Conservation (phyloP, 2,113 vertebrate species). For the Hystrix brachyura region DNA sequence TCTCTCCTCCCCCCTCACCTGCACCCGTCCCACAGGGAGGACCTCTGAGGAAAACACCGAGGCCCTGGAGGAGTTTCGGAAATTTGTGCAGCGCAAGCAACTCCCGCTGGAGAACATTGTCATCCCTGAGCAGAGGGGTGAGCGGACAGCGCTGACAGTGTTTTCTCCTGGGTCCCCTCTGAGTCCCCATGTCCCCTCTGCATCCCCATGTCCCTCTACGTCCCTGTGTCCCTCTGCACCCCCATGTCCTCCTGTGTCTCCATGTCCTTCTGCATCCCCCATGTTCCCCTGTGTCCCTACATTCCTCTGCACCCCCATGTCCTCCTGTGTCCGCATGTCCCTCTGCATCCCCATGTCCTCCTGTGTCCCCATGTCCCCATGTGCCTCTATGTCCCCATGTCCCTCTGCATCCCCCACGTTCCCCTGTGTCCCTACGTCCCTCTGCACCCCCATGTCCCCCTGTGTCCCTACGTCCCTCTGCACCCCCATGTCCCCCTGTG, state of each 20-base stretch:
- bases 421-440: too few relatives aligned
- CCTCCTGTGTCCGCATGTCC: not conserved
- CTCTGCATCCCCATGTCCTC: not conserved
- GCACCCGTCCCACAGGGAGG: not conserved
- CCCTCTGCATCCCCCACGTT: not conserved
- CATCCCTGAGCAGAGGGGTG: not conserved
- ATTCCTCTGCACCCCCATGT: too few relatives aligned
- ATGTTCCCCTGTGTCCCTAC: not conserved
- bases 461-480: too few relatives aligned
- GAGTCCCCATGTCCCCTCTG: not conserved
- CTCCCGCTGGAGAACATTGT: not conserved
- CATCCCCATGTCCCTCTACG: not conserved
- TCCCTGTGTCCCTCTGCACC: not conserved
- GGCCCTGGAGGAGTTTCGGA: slow-evolving; percentile 50
- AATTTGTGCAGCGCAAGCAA: not conserved
- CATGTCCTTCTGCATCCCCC: too few relatives aligned
- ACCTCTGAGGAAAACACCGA: fast-evolving
- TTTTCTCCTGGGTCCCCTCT: not conserved
- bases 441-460: too few relatives aligned
- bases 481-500: too few relatives aligned
- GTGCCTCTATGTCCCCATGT: not conserved
- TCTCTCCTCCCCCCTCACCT: not conserved
- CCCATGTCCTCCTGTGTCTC: not conserved
- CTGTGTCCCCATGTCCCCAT: not conserved
- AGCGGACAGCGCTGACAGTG: fast-evolving